A percentile compares a stretch with the other conserved stretches of the same genome.
Conservation (phyloP, 2,888 invertebrate genomes). For the Apamea sordens region DNA sequence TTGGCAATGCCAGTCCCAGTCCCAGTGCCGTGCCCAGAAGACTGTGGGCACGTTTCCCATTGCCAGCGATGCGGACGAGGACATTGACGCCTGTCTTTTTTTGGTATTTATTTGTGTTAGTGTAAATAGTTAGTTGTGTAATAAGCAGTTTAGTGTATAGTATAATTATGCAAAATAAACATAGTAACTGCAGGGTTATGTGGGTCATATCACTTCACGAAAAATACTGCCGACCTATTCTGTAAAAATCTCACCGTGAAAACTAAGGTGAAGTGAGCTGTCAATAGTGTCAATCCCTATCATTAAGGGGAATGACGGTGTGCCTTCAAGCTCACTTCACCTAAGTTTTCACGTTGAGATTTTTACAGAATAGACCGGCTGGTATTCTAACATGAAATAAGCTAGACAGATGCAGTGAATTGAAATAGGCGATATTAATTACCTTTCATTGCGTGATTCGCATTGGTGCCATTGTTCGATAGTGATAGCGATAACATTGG, state of each 20-base stretch:
- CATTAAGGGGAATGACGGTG: no score
- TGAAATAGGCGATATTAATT: neutral
- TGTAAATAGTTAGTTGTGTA: neutral
- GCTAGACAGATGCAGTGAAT: neutral
- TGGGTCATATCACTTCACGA: neutral
- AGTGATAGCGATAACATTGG: neutral
- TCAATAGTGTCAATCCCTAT: no score
- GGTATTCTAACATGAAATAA: no score
- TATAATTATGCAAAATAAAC: neutral
- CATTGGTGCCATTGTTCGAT: neutral
- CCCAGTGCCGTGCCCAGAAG: no score
- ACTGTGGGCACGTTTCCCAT: no score
- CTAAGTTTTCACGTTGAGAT: no score
- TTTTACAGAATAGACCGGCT: no score
- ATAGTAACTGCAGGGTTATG: neutral
- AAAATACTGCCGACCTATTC: neutral
- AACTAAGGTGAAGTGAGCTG: no score
- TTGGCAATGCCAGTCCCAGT: neutral
- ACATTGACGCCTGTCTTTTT: no score
- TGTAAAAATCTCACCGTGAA: no score
- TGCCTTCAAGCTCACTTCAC: no score
- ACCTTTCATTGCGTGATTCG: conserved; percentile 2
- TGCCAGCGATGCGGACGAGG: no score
- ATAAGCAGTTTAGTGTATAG: neutral
- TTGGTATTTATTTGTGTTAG: neutral